A percentile compares a stretch with the other conserved stretches of the same genome.
Conservation (phyloP, 2,888 invertebrate species). For the Willowsia nigromaculata region DNA sequence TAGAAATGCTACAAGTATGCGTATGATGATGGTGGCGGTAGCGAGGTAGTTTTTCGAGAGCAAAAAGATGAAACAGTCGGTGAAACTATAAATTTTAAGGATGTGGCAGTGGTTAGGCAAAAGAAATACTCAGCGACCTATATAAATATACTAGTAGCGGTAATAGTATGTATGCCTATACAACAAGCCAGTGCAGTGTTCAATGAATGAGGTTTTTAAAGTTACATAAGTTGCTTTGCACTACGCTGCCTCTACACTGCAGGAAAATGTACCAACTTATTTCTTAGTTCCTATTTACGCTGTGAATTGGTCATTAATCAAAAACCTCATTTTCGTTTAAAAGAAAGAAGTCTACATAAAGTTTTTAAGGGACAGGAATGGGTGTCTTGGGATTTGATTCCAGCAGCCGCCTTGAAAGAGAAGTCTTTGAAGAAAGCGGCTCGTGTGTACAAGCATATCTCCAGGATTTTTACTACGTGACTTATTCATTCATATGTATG, state of each 20-base stretch:
- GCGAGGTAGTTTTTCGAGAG: background rate
- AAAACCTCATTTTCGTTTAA: slow-evolving; percentile 34
- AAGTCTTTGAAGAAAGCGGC: no score
- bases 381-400: slow-evolving; percentile 40
- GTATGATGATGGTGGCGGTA: background rate
- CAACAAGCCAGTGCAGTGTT: background rate
- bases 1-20: no score
- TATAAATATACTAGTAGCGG: background rate
- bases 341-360: slow-evolving; percentile 20
- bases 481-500: background rate
- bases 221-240: background rate
- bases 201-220: background rate
- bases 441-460: no score
- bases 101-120: slow-evolving; percentile 27
- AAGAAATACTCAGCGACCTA: slow-evolving; percentile 14
- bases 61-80: slow-evolving; percentile 4
- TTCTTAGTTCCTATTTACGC: slow-evolving; percentile 3
- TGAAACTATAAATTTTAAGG: slow-evolving; percentile 20
- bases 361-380: background rate
- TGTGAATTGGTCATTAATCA: slow-evolving; percentile 64
- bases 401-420: background rate
- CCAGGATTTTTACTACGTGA: background rate
- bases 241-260: background rate
- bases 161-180: background rate
- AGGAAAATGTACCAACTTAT: background rate